Base-by-base conservation (phyloP, 2,113 vertebrate species). In the Nymphicus hollandicus region DNA sequence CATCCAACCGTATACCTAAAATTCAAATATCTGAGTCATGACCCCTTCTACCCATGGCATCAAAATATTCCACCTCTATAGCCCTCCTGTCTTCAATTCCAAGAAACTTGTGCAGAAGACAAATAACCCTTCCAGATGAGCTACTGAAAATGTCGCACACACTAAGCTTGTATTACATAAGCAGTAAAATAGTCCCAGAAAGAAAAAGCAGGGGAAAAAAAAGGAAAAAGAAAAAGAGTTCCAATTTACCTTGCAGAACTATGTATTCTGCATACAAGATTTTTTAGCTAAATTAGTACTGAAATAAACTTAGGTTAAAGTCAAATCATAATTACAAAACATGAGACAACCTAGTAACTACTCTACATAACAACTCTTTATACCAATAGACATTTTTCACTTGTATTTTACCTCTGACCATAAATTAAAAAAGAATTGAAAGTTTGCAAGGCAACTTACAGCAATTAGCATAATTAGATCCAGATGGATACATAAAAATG, bases 201-300 rank as follows among this genome's bases (percentile, higher is more conserved):
- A 44, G 10, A 44, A 72, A 46, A 50, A 2, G 4, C 2, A 7
- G 3, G 3, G 2, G 41, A 41, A 7, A 6, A n/a, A 60, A 35
- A 46, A 17, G 2, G 7, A 35, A 6, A 5, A 22, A 71, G 33
- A 61, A 29, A 39, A 1, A 19, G 27, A 9, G 1, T 16, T 81
- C 73, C 28, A 8, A 33, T 73, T 33, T 0, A 37, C 60, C 6
- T 35, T 41, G 19, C 19, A 41, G 1, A 52, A 61, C 1, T 50
- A 9, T 29, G 6, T 35, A 31, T 44, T 17, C 4, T 76, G 2
- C 22, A 50, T 49, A 65, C 33, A 65, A 64, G 35, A 8, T 10
- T 24, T 83, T 49, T 13, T n/a, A 60, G 5, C 6, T 25, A 31
- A 74, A 41, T 52, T 77, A n/a, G 3, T 61, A 43, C 2, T 65